A percentile compares a stretch with the other conserved stretches of the same genome.
phyloP scores from a whole-genome alignment of 2,888 invertebrate genomes.

The Polia nebulosa region DNA sequence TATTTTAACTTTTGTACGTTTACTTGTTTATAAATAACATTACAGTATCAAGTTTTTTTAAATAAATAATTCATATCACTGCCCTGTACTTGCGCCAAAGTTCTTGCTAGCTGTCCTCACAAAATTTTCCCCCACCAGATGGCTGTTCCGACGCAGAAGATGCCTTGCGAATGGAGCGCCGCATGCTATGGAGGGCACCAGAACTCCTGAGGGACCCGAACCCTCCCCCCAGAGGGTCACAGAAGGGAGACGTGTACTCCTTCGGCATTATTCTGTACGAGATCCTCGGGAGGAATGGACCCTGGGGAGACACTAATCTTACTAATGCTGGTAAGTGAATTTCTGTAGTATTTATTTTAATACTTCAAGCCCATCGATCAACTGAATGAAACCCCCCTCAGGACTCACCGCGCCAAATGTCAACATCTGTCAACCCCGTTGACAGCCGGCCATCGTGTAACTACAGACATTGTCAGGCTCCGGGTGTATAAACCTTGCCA shows the following conservation, averaged over 20 bases:
- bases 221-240: conserved; percentile 93
- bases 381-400: too few species aligned
- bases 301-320: conserved; percentile 94
- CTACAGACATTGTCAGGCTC: too few species aligned
- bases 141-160: conserved; percentile 92
- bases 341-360: background rate
- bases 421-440: too few species aligned
- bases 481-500: too few species aligned
- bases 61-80: too few species aligned
- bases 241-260: conserved; percentile 96
- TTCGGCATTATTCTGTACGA: conserved; percentile 97
- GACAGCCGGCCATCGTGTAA: too few species aligned
- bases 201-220: conserved; percentile 93
- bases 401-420: too few species aligned
- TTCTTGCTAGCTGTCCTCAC: too few species aligned
- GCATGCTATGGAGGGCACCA: conserved; percentile 94
- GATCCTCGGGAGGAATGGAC: conserved; percentile 95
- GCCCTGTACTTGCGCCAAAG: too few species aligned
- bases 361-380: background rate
- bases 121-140: conserved; percentile 66
- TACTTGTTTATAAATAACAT: too few species aligned
- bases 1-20: too few species aligned
- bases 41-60: too few species aligned
- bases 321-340: conserved; percentile 91
- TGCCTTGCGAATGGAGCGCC: conserved; percentile 84